Evolutionary conservation across 2,113 vertebrate genomes (phyloP).

Genomic region (Grammomys dolichurus): DNA sequence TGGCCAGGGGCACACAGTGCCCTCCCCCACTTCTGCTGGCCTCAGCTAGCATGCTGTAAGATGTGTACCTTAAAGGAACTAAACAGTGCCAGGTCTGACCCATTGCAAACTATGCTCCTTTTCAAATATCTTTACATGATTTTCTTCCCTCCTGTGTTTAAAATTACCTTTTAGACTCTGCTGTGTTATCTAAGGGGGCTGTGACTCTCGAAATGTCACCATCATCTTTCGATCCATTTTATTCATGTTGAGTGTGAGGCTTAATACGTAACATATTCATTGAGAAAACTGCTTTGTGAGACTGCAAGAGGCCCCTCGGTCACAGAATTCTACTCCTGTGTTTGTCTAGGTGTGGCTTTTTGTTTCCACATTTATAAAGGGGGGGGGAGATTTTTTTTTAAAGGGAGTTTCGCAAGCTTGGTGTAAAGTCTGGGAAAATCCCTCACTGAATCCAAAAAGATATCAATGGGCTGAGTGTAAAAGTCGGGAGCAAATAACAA

Average conservation of each 20-base stretch:
- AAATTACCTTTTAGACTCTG: constrained; percentile 60
- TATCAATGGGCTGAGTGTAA: neutral
- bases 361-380: constrained; percentile 10
- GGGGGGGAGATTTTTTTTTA: constrained; percentile 24
- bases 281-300: constrained; percentile 25
- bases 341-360: constrained; percentile 56
- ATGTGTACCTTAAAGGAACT: neutral
- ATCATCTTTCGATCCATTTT: constrained; percentile 39
- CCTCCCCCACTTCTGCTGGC: neutral
- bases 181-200: constrained; percentile 7
- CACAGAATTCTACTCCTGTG: neutral
- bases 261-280: constrained; percentile 58
- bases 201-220: constrained; percentile 48
- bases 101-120: neutral
- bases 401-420: neutral
- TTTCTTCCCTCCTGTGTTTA: constrained; percentile 46
- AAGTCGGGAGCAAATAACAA: constrained; percentile 36
- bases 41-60: rapidly evolving
- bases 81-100: neutral
- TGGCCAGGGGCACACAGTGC: neutral
- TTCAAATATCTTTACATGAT: constrained; percentile 26
- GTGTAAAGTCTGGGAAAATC: constrained; percentile 33
- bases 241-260: neutral
- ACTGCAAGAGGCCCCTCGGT: neutral
- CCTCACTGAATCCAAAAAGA: constrained; percentile 1